These are phyloP conservation scores for Stenodera caucasica DNA, from an alignment of 2,888 invertebrate genomes.

Conservation along the genomic window DNA sequence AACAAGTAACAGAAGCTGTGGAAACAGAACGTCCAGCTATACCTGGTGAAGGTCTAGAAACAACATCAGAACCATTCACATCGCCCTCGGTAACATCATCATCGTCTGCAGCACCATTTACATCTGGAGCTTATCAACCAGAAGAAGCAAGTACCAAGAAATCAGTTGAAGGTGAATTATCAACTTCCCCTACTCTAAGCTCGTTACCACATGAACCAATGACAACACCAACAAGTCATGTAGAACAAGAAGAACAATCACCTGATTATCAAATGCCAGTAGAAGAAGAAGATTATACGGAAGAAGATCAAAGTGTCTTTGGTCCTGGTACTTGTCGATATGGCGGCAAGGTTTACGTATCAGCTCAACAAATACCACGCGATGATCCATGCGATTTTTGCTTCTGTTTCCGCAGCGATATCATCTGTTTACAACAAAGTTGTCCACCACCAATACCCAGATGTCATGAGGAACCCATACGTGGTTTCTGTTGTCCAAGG, in stretches of 20 bases:
- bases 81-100: slow-evolving; percentile 8
- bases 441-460: slow-evolving; percentile 92
- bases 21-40: slow-evolving; percentile 13
- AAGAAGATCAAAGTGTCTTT: slow-evolving; percentile 75
- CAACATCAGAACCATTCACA: slow-evolving; percentile 13
- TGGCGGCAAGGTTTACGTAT: slow-evolving; percentile 89
- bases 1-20: neutral
- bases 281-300: slow-evolving; percentile 71
- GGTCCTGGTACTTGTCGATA: slow-evolving; percentile 91
- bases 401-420: slow-evolving; percentile 95
- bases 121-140: slow-evolving; percentile 31
- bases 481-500: slow-evolving; percentile 92
- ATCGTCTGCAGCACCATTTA: slow-evolving; percentile 22
- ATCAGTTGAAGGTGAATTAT: slow-evolving; percentile 43
- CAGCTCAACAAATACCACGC: slow-evolving; percentile 92
- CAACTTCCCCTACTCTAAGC: slow-evolving; percentile 38
- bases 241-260: slow-evolving; percentile 41
- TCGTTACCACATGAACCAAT: slow-evolving; percentile 22
- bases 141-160: slow-evolving; percentile 32
- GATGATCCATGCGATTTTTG: slow-evolving; percentile 96
- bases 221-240: slow-evolving; percentile 31
- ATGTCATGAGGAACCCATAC: slow-evolving; percentile 89
- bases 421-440: slow-evolving; percentile 92
- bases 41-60: slow-evolving; percentile 24
- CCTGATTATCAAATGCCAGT: slow-evolving; percentile 51